A percentile compares a stretch with the other conserved stretches of the same genome.
Evolutionary conservation across 2,797 vertebrate species (phyloP).

Genomic region (Eleutherodactylus coqui): DNA sequence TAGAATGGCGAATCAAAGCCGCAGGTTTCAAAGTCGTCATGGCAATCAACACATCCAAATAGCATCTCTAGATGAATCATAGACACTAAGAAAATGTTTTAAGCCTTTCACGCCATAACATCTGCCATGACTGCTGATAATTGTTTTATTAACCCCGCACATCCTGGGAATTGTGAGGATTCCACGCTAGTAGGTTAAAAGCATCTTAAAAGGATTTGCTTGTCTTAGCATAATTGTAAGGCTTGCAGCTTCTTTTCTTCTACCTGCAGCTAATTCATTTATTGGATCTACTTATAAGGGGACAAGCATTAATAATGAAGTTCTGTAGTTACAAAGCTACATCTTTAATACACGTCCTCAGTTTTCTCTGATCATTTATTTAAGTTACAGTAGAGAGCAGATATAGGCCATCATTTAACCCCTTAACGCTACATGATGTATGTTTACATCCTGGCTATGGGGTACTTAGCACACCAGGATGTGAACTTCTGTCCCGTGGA

Average conservation of each 20-base stretch:
- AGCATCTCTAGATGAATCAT: constrained; percentile 38
- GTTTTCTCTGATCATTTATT: background rate
- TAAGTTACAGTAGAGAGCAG: too few relatives aligned
- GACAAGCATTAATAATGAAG: background rate
- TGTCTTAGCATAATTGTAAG: background rate
- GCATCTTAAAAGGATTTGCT: constrained; percentile 9
- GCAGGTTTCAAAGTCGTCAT: constrained; percentile 29
- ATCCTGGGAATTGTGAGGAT: constrained; percentile 15
- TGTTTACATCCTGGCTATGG: too few relatives aligned
- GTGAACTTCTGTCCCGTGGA: too few relatives aligned
- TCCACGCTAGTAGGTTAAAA: background rate
- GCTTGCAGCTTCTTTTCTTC: background rate
- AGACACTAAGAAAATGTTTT: constrained; percentile 27
- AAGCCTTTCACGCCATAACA: constrained; percentile 34
- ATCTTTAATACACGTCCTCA: background rate
- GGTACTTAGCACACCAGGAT: too few relatives aligned
- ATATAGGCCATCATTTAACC: too few relatives aligned
- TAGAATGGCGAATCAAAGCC: background rate
- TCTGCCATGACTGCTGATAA: constrained; percentile 19
- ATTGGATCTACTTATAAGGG: background rate
- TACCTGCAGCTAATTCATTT: background rate
- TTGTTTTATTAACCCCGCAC: constrained; percentile 42
- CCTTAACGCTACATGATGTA: too few relatives aligned
- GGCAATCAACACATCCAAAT: constrained; percentile 32
- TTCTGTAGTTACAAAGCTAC: background rate